These are phyloP conservation scores for Scaptodrosophila lebanonensis DNA, from an alignment of 1,140 invertebrate species.

Conservation along the genomic window DNA sequence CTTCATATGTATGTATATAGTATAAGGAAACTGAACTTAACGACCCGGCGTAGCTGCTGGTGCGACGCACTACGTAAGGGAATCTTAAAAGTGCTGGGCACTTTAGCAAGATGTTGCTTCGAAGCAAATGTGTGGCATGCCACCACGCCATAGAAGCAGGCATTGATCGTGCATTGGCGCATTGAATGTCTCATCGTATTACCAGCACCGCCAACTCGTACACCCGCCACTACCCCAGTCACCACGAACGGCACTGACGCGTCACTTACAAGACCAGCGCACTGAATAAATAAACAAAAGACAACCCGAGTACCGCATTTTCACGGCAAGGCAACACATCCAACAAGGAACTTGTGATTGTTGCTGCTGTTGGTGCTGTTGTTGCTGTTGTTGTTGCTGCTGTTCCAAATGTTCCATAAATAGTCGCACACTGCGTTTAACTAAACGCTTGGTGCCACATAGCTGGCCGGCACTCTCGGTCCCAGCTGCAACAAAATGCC, in stretches of 20 bases:
- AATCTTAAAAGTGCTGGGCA: no score
- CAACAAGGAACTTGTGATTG: constrained; percentile 9
- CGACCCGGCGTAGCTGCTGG: no score
- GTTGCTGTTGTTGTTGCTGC: constrained; percentile 19
- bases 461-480: constrained; percentile 19
- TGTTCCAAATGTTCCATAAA: constrained; percentile 59
- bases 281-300: constrained; percentile 51
- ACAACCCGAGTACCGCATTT: not conserved
- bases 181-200: no score
- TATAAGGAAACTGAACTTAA: no score
- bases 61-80: no score
- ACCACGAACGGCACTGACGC: not conserved
- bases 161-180: no score
- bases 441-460: no score
- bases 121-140: no score
- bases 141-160: no score
- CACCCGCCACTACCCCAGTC: constrained; percentile 13
- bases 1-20: no score
- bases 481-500: constrained; percentile 43
- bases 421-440: constrained; percentile 26
- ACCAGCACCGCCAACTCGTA: constrained; percentile 30
- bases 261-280: no score
- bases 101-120: no score
- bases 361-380: constrained; percentile 8
- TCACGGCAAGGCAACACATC: constrained; percentile 6